Percentiles rank a stretch among this genome's conserved stretches.
Evolutionary conservation across 2,888 invertebrate genomes (phyloP).

Genomic region (Seira musarum): DNA sequence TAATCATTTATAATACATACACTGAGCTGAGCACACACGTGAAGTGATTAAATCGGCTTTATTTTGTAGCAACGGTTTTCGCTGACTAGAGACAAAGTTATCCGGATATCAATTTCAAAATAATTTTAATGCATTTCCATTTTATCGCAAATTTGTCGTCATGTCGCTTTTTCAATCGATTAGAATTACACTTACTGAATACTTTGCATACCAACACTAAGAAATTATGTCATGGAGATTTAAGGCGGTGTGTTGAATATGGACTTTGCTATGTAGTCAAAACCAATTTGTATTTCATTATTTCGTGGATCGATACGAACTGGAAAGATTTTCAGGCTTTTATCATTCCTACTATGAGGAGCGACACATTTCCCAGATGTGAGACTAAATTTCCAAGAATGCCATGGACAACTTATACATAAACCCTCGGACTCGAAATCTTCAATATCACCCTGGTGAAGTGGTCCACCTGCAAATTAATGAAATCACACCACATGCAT

Average conservation of each 20-base stretch:
- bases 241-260: constrained; percentile 42
- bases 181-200: no score
- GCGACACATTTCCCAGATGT: constrained; percentile 64
- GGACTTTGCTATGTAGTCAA: constrained; percentile 54
- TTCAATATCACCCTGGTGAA: constrained; percentile 66
- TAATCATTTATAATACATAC: no score
- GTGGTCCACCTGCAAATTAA: constrained; percentile 63
- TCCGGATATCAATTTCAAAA: no score
- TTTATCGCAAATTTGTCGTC: no score
- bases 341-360: constrained; percentile 58
- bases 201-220: no score
- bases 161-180: no score
- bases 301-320: constrained; percentile 50
- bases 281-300: constrained; percentile 64
- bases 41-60: no score
- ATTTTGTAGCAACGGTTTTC: no score
- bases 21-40: no score
- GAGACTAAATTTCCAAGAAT: constrained; percentile 68
- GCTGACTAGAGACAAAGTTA: no score
- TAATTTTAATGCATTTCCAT: no score
- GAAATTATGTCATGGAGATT: no score
- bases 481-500: constrained; percentile 11
- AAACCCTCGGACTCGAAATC: constrained; percentile 59
- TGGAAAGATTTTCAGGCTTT: constrained; percentile 60
- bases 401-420: constrained; percentile 69